These are phyloP conservation scores for Corynorhinus townsendii DNA, from an alignment of 2,113 vertebrate genomes.

Conservation along the genomic window DNA sequence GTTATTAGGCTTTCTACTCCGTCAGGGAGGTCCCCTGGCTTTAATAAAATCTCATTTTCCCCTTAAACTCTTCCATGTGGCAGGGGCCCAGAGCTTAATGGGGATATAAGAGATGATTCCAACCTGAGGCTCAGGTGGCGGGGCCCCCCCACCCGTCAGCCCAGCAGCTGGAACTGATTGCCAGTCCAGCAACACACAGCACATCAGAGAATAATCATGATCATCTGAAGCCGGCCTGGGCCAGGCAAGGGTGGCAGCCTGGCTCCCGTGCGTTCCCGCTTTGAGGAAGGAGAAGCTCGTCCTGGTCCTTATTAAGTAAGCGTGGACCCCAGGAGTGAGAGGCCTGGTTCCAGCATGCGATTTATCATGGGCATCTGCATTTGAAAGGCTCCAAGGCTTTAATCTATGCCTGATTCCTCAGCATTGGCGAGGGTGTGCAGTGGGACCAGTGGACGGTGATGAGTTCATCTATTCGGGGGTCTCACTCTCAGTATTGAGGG, in stretches of 20 bases:
- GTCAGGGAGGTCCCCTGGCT: constrained; percentile 76
- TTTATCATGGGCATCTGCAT: neutral
- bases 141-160: neutral
- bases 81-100: constrained; percentile 76
- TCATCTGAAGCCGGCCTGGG: constrained; percentile 24
- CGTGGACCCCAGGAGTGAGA: neutral
- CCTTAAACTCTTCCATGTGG: constrained; percentile 82
- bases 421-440: constrained; percentile 48
- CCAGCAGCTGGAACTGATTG: constrained; percentile 65
- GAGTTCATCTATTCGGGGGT: constrained; percentile 64
- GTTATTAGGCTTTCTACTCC: constrained; percentile 75
- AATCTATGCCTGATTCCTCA: constrained; percentile 61
- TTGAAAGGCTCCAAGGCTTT: constrained; percentile 28
- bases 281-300: neutral
- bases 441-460: constrained; percentile 64
- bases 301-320: constrained; percentile 56
- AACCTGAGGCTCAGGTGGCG: constrained; percentile 81
- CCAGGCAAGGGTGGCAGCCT: constrained; percentile 51
- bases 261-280: neutral
- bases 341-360: neutral
- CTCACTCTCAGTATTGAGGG: constrained; percentile 53
- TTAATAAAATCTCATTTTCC: constrained; percentile 84
- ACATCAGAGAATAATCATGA: constrained; percentile 53
- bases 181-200: neutral
- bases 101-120: constrained; percentile 77